phyloP scores from a whole-genome alignment of 2,797 vertebrate genomes.

The Buceros bicornis region DNA sequence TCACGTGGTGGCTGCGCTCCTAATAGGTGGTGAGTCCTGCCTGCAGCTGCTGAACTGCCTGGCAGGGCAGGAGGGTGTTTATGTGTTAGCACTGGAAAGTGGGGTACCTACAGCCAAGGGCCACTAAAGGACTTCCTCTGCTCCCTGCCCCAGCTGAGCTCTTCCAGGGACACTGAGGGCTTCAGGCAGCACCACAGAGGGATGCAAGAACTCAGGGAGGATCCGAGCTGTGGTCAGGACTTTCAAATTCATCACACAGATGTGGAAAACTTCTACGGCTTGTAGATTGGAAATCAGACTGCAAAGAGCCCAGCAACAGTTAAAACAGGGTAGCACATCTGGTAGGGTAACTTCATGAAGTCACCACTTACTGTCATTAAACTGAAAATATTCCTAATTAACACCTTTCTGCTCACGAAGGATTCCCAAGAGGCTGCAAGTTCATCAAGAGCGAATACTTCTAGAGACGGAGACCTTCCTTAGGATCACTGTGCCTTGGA shows the following conservation, averaged over 20 bases:
- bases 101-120: not conserved
- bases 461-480: not conserved
- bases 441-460: not conserved
- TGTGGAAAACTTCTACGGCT: not conserved
- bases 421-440: not conserved
- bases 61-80: not conserved
- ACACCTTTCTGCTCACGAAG: not conserved
- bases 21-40: not conserved
- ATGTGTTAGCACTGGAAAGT: not conserved
- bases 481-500: not conserved
- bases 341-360: not conserved
- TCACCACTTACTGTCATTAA: not conserved
- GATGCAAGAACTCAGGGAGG: not conserved
- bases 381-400: not conserved
- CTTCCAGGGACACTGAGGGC: not conserved
- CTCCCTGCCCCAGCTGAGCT: not conserved
- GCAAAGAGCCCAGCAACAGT: not conserved
- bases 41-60: not conserved
- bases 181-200: not conserved
- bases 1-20: not conserved
- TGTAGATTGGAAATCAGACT: not conserved
- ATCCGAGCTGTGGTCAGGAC: not conserved
- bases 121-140: not conserved
- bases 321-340: not conserved
- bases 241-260: not conserved